Evolutionary conservation across 2,113 vertebrate species (phyloP), one percentile per base, ranked within the genome.

Genomic region (Hyperoodon ampullatus): DNA sequence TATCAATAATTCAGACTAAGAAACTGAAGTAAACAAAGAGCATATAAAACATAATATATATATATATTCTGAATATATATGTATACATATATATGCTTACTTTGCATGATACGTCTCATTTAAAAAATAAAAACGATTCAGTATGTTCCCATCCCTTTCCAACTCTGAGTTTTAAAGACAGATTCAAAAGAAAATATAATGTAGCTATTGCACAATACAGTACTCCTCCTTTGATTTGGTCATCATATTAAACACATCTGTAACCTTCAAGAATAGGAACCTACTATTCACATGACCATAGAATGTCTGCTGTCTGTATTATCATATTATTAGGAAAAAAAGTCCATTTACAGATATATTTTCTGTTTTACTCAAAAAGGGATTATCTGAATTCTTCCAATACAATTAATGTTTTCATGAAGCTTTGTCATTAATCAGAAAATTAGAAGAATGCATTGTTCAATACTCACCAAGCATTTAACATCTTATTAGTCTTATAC

Each of bases 391-490:
- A 97, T 95, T 90, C 39, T 96, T 98, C 71, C 90, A 97, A 94
- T 42, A 97, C 89, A 98, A 98, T 97, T 97, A 97, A 98, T 28
- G 58, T 95, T 98, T 98, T 96, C 35, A 42, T 80, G 90, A 97
- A 71, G 80, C 92, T 97, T 97, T 97, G 78, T 90, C 97, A 97
- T 98, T 98, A 98, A 98, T 98, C 94, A 97, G 60, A 97, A 98
- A 98, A 93, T 96, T 97, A 97, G 94, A 98, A 98, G 96, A 98
- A 24, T 92, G 58, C 61, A 93, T 97, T 98, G 95, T 65, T 98
- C 90, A 85, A 95, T 97, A 95, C 23, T 90, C 66, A 95, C 50
- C 88, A 95, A 94, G 90, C 35, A n/a, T 94, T 98, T 97, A 93
- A 91, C 97, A 92, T 98, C 91, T 93, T 98, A 97, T 97, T 98